A percentile compares a stretch with the other conserved stretches of the same genome.
Evolutionary conservation across 1,140 invertebrate genomes (phyloP).

Genomic region (Pogonomyrmex barbatus): DNA sequence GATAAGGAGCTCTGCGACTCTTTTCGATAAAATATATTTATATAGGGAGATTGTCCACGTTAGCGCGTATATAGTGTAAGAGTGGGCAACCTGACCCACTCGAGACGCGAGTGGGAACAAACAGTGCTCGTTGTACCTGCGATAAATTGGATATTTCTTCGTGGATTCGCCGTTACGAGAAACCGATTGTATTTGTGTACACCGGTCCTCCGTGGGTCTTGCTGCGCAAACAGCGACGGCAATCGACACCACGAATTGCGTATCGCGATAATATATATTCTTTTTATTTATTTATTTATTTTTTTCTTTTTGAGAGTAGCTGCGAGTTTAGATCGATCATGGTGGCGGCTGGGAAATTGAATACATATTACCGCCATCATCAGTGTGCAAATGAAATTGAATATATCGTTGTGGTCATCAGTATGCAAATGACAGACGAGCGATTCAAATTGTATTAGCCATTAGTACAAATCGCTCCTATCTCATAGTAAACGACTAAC

Average conservation of each 20-base stretch:
- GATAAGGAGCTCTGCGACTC: background rate
- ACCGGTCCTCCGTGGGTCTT: conserved; percentile 1
- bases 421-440: conserved; percentile 2
- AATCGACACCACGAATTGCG: conserved; percentile 23
- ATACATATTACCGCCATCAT: background rate
- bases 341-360: background rate
- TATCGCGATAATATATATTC: background rate
- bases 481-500: background rate
- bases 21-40: conserved; percentile 22
- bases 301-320: background rate
- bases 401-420: background rate
- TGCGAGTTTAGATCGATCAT: background rate
- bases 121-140: conserved; percentile 35
- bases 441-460: background rate
- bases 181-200: conserved; percentile 38
- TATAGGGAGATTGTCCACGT: background rate
- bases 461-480: conserved; percentile 17
- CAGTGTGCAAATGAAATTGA: conserved; percentile 27
- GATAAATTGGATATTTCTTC: conserved; percentile 49
- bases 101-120: conserved; percentile 26
- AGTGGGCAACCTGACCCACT: conserved; percentile 17
- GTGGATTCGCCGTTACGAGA: conserved; percentile 7
- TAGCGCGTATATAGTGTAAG: conserved; percentile 13
- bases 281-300: background rate
- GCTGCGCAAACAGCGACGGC: conserved; percentile 8